phyloP scores from a whole-genome alignment of 2,113 vertebrate genomes.

The Oncorhynchus tshawytscha region DNA sequence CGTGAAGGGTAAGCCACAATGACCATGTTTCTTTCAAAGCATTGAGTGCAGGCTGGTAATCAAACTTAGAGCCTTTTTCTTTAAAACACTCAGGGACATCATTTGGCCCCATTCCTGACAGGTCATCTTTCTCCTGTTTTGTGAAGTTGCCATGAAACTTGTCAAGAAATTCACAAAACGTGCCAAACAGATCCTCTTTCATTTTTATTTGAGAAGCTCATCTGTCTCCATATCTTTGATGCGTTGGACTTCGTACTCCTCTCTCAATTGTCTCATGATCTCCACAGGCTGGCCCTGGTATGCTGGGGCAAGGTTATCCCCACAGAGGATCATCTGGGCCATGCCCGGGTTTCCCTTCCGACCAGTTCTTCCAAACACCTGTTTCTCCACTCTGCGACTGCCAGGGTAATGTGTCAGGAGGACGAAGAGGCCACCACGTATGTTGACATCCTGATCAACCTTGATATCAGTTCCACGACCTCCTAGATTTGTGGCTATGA shows the following conservation, averaged over 20 bases:
- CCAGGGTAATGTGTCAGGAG: neutral
- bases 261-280: conserved; percentile 32
- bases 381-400: conserved; percentile 37
- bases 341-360: conserved; percentile 43
- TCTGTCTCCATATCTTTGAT: conserved; percentile 25
- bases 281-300: conserved; percentile 34
- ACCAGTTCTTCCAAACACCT: conserved; percentile 36
- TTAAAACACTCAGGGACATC: conserved; percentile 2
- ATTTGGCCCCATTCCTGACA: neutral
- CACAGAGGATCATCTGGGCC: conserved; percentile 34
- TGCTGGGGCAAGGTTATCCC: conserved; percentile 19
- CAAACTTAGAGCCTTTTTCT: conserved; percentile 14
- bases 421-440: conserved; percentile 31
- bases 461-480: conserved; percentile 35
- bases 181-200: conserved; percentile 29
- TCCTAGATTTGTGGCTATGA: too few species aligned
- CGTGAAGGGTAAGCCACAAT: conserved; percentile 36
- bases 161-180: conserved; percentile 25
- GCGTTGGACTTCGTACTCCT: conserved; percentile 18
- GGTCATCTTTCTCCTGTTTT: conserved; percentile 1
- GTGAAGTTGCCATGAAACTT: conserved; percentile 9
- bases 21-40: conserved; percentile 45
- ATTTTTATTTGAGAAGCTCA: conserved; percentile 19
- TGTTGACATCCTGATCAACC: conserved; percentile 25
- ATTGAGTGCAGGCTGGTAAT: conserved; percentile 37